phyloP scores from a whole-genome alignment of 1,140 invertebrate species.

The Muscidifurax raptorellus region DNA sequence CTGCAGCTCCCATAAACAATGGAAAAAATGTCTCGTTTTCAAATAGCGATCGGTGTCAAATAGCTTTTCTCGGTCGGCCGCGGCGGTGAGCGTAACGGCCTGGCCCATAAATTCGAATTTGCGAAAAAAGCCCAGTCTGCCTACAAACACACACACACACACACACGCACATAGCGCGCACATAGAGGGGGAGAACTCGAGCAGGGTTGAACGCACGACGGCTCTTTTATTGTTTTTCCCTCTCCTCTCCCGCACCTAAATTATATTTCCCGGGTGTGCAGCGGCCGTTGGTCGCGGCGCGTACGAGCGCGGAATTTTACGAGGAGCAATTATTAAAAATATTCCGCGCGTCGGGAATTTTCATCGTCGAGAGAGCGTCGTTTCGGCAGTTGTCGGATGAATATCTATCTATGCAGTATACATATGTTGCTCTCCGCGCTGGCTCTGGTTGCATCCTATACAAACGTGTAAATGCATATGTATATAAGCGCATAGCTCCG shows the following conservation, averaged over 20 bases:
- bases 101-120: slow-evolving; percentile 47
- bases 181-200: neutral
- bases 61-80: slow-evolving; percentile 30
- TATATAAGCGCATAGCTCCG: neutral
- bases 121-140: slow-evolving; percentile 24
- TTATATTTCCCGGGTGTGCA: slow-evolving; percentile 35
- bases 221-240: slow-evolving; percentile 43
- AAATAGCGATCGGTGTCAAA: slow-evolving; percentile 47
- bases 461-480: neutral
- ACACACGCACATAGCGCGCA: neutral
- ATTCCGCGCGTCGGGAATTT: slow-evolving; percentile 35
- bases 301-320: slow-evolving; percentile 26
- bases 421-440: neutral
- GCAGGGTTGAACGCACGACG: neutral
- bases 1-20: slow-evolving; percentile 16
- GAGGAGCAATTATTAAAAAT: slow-evolving; percentile 47
- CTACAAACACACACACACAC: neutral
- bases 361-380: slow-evolving; percentile 20
- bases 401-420: slow-evolving; percentile 41
- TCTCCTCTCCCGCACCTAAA: slow-evolving; percentile 23
- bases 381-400: slow-evolving; percentile 33
- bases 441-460: neutral
- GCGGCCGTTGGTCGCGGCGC: neutral
- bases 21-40: slow-evolving; percentile 44
- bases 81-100: slow-evolving; percentile 29